Evolutionary conservation across 1,140 invertebrate species (phyloP).

Genomic region (Leptopilina boulardi): DNA sequence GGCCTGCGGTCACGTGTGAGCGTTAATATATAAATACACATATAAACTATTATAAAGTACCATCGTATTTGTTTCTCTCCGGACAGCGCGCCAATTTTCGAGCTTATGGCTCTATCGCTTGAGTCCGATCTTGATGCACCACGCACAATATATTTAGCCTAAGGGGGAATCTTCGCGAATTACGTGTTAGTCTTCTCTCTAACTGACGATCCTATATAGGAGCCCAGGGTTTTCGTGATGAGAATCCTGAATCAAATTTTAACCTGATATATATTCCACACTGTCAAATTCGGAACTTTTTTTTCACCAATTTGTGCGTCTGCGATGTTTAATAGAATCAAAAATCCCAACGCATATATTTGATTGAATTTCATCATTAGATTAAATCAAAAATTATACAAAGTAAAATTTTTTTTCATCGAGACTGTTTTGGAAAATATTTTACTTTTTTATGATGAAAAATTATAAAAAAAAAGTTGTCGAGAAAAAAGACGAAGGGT

Average conservation of each 20-base stretch:
- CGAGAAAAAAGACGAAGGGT: no score
- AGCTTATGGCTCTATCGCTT: slow-evolving; percentile 67
- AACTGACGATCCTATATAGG: background rate
- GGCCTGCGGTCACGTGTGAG: slow-evolving; percentile 63
- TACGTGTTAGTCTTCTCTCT: slow-evolving; percentile 27
- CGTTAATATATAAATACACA: no score
- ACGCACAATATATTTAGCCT: slow-evolving; percentile 32
- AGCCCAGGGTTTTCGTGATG: background rate
- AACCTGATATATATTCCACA: background rate
- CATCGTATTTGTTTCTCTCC: slow-evolving; percentile 65
- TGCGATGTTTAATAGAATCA: no score
- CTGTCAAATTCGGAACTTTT: no score
- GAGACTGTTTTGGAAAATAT: no score
- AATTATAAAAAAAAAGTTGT: no score
- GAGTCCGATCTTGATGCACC: slow-evolving; percentile 50
- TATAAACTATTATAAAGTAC: slow-evolving; percentile 48
- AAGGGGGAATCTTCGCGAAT: slow-evolving; percentile 43
- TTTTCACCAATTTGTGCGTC: no score
- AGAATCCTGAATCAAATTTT: slow-evolving; percentile 1
- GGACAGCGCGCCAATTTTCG: slow-evolving; percentile 67
- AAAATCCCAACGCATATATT: no score
- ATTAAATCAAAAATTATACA: no score
- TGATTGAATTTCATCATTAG: no score
- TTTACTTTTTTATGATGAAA: no score
- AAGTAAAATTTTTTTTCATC: no score